Conservation (phyloP, 1,140 invertebrate genomes). For the Drosophila nikananu region DNA sequence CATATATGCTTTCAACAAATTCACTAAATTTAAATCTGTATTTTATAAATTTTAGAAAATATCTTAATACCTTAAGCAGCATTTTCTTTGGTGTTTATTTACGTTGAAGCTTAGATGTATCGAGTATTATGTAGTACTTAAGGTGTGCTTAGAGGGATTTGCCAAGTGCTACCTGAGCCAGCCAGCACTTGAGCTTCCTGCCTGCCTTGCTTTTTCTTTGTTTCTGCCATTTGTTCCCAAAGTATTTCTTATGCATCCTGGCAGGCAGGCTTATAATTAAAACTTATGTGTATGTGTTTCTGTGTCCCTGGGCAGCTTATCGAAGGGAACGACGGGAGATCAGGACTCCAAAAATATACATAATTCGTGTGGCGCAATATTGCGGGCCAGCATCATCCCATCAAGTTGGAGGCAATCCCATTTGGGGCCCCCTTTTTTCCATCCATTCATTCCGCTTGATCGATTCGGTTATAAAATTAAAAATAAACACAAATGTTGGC, state of each 20-base stretch:
- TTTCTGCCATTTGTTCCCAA: conserved; percentile 1
- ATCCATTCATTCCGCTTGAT: conserved; percentile 60
- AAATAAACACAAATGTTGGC: conserved; percentile 75
- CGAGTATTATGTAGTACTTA: conserved; percentile 77
- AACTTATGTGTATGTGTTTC: conserved; percentile 60
- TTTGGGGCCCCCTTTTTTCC: conserved; percentile 26
- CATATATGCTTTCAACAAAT: rapidly evolving
- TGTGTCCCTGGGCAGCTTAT: conserved; percentile 31
- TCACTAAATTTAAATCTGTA: no score
- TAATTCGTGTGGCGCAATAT: conserved; percentile 14
- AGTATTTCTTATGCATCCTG: conserved; percentile 38
- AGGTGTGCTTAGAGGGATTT: conserved; percentile 72
- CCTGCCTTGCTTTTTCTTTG: conserved; percentile 9
- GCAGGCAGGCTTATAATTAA: conserved; percentile 65
- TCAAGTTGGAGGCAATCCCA: conserved; percentile 38
- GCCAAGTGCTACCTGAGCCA: conserved; percentile 52
- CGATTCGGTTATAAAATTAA: conserved; percentile 76
- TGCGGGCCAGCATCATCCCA: neutral
- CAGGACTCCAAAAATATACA: conserved; percentile 17
- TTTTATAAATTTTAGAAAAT: neutral
- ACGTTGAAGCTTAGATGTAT: conserved; percentile 47
- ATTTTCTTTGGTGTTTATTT: conserved; percentile 19
- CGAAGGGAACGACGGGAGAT: conserved; percentile 2
- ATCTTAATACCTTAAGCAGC: neutral
- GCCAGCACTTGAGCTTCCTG: conserved; percentile 34